A percentile compares a stretch with the other conserved stretches of the same genome.
Evolutionary conservation across 1,140 invertebrate genomes (phyloP).

Genomic region (Octopus sinensis): DNA sequence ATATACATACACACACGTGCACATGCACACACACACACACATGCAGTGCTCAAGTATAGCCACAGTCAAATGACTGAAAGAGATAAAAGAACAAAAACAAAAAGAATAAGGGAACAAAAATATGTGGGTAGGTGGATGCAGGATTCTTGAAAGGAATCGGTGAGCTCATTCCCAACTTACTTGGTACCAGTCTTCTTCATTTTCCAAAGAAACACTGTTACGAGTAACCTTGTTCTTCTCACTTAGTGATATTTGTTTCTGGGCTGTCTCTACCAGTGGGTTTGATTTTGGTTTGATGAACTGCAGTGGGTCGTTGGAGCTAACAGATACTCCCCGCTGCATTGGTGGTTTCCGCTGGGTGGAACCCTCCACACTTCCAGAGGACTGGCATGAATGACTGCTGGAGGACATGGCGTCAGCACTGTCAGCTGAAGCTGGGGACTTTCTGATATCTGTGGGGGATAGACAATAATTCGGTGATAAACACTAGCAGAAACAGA

Average conservation of each 20-base stretch:
- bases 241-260: conserved; percentile 80
- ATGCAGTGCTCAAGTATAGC: too few relatives aligned
- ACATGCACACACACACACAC: too few relatives aligned
- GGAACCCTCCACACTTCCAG: conserved; percentile 54
- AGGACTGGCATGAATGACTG: conserved; percentile 54
- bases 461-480: too few relatives aligned
- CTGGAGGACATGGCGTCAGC: conserved; percentile 36
- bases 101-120: background rate
- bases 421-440: conserved; percentile 51
- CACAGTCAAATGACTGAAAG: too few relatives aligned
- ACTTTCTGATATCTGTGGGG: conserved; percentile 26
- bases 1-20: too few relatives aligned
- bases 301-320: conserved; percentile 72
- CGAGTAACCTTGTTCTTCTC: conserved; percentile 79
- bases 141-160: background rate
- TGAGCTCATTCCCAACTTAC: conserved; percentile 62
- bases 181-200: conserved; percentile 89
- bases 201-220: conserved; percentile 64
- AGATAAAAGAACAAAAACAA: too few relatives aligned
- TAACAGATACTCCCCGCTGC: conserved; percentile 25
- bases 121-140: background rate
- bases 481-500: too few relatives aligned
- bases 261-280: conserved; percentile 73
- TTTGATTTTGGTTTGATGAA: conserved; percentile 68
- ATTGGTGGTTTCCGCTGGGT: conserved; percentile 43